Evolutionary conservation across 2,888 invertebrate species (phyloP).

Genomic region (Ferdinandea cuprea): DNA sequence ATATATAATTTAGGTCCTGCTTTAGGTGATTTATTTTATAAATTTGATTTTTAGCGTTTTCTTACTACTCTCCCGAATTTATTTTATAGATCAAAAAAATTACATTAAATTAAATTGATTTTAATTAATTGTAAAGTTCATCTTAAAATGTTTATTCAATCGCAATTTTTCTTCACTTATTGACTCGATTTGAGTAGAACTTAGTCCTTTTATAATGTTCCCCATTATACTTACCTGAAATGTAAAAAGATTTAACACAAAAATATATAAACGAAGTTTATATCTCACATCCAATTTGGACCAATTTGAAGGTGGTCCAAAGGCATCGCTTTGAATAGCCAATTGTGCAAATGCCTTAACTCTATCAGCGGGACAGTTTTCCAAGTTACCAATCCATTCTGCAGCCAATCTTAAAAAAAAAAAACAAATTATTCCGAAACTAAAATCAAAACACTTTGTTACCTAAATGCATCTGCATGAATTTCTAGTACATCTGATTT

Average conservation of each 20-base stretch:
- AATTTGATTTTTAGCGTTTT: too few species aligned
- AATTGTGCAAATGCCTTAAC: conserved; percentile 83
- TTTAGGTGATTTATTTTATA: too few species aligned
- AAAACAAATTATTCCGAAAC: neutral
- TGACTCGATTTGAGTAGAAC: conserved; percentile 76
- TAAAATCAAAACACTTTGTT: neutral
- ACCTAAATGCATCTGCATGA: conserved; percentile 84
- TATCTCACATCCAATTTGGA: conserved; percentile 77
- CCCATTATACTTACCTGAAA: conserved; percentile 81
- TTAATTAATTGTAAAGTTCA: neutral
- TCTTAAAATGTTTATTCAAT: conserved; percentile 72
- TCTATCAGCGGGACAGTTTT: conserved; percentile 83
- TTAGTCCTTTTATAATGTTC: conserved; percentile 82
- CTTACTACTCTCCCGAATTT: too few species aligned
- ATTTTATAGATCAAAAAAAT: neutral
- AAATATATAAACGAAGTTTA: too few species aligned
- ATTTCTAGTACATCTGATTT: conserved; percentile 84
- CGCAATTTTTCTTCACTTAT: conserved; percentile 76
- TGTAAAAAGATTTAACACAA: neutral
- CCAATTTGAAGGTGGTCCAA: conserved; percentile 83
- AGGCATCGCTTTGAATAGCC: conserved; percentile 83
- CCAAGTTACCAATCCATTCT: conserved; percentile 83
- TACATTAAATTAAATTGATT: neutral
- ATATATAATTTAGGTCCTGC: too few species aligned
- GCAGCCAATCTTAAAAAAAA: conserved; percentile 82